phyloP scores from a whole-genome alignment of 1,140 invertebrate species.

The Cydia pomonella region DNA sequence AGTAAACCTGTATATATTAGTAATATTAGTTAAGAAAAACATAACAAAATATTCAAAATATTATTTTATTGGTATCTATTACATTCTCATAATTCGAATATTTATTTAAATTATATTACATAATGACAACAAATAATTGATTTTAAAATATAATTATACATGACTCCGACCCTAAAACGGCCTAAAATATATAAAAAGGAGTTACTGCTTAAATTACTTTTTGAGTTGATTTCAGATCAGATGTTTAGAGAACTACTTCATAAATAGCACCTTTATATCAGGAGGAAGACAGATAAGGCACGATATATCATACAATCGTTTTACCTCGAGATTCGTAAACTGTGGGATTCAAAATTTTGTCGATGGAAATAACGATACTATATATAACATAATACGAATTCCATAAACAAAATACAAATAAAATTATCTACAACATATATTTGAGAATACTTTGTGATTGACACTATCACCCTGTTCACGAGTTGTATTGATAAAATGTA shows the following conservation, averaged over 20 bases:
- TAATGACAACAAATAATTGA: slow-evolving; percentile 58
- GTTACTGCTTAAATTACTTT: slow-evolving; percentile 1
- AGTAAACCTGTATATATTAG: neutral
- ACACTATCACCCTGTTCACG: slow-evolving; percentile 20
- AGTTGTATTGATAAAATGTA: slow-evolving; percentile 2
- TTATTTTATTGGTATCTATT: slow-evolving; percentile 73
- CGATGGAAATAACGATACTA: slow-evolving; percentile 69
- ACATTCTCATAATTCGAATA: slow-evolving; percentile 64
- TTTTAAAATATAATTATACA: slow-evolving; percentile 60
- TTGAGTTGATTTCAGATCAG: neutral
- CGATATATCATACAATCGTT: slow-evolving; percentile 35
- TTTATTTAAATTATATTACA: slow-evolving; percentile 70
- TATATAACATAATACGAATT: slow-evolving; percentile 72
- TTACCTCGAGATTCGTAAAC: slow-evolving; percentile 15
- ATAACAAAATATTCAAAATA: slow-evolving; percentile 50
- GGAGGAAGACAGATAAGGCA: slow-evolving; percentile 44
- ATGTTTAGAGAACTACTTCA: slow-evolving; percentile 35
- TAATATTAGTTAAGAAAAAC: neutral
- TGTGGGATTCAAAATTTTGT: slow-evolving; percentile 42
- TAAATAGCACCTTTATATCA: slow-evolving; percentile 64
- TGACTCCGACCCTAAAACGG: slow-evolving; percentile 66
- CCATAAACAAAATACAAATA: slow-evolving; percentile 53
- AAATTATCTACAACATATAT: slow-evolving; percentile 39
- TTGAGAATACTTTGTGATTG: slow-evolving; percentile 27
- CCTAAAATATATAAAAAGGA: slow-evolving; percentile 41